Evolutionary conservation across 2,888 invertebrate species (phyloP).

Genomic region (Orthosia incerta): DNA sequence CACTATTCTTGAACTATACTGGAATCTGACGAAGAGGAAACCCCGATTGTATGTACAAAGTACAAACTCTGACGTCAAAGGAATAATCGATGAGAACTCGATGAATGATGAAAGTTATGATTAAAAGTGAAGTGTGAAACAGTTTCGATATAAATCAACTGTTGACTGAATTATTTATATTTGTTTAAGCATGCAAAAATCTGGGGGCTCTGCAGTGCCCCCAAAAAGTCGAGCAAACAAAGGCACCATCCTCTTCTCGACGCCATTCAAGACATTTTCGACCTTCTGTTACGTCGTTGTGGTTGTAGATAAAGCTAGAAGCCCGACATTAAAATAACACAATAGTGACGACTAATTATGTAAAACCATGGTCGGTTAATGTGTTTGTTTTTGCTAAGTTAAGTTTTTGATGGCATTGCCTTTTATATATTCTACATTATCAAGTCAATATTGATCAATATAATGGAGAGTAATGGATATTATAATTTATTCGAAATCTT

Average conservation of each 20-base stretch:
- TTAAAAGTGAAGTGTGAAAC: not conserved
- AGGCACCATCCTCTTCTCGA: too few species aligned
- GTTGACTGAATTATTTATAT: not conserved
- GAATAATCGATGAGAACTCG: constrained; percentile 1
- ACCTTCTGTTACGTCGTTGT: too few species aligned
- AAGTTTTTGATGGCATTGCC: too few species aligned
- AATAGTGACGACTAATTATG: too few species aligned
- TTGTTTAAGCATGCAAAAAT: constrained; percentile 3
- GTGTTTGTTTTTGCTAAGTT: too few species aligned
- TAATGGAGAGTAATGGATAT: constrained; percentile 24
- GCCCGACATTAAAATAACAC: too few species aligned
- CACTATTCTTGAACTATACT: not conserved
- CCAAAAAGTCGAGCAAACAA: too few species aligned
- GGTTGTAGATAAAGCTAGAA: too few species aligned
- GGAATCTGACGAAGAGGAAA: constrained; percentile 11
- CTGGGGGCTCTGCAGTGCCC: too few species aligned
- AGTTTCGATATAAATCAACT: constrained; percentile 1
- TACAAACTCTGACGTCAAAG: constrained; percentile 17
- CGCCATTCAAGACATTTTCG: too few species aligned
- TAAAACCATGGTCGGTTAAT: too few species aligned
- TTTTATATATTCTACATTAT: constrained; percentile 23
- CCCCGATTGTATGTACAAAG: not conserved
- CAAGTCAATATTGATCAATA: constrained; percentile 23
- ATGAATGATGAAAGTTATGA: constrained; percentile 10
- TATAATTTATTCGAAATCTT: not conserved